These are phyloP conservation scores for Hydrolagus affinis DNA, from an alignment of 2,113 vertebrate genomes.

Conservation along the genomic window DNA sequence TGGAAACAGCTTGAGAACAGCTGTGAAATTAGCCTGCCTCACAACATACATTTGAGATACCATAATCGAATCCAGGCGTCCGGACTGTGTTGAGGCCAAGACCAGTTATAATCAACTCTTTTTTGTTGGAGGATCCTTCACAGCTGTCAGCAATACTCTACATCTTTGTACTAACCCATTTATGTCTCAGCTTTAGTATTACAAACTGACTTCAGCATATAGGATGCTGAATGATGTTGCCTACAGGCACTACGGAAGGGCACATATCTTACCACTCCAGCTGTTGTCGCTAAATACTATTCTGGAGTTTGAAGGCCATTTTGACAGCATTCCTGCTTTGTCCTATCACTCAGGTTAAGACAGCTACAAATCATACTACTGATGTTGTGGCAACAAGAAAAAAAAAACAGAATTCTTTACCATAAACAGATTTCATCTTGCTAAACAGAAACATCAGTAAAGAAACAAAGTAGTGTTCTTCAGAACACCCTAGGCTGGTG, in stretches of 20 bases:
- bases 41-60: slow-evolving; percentile 22
- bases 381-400: slow-evolving; percentile 47
- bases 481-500: slow-evolving; percentile 32
- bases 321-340: slow-evolving; percentile 50
- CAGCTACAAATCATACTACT: slow-evolving; percentile 53
- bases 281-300: slow-evolving; percentile 48
- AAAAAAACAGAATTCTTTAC: slow-evolving; percentile 41
- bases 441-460: slow-evolving; percentile 35
- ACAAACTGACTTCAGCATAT: slow-evolving; percentile 40
- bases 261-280: slow-evolving; percentile 49
- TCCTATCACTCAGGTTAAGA: slow-evolving; percentile 46
- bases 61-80: slow-evolving; percentile 34
- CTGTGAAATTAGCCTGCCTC: slow-evolving; percentile 31
- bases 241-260: slow-evolving; percentile 40
- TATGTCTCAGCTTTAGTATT: slow-evolving; percentile 33
- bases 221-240: slow-evolving; percentile 50
- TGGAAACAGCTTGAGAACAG: slow-evolving; percentile 36
- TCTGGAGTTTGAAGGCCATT: slow-evolving; percentile 50
- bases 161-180: slow-evolving; percentile 33
- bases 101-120: slow-evolving; percentile 34
- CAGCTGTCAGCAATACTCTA: slow-evolving; percentile 43
- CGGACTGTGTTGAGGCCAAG: slow-evolving; percentile 28
- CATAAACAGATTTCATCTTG: slow-evolving; percentile 43
- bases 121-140: slow-evolving; percentile 37
- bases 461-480: slow-evolving; percentile 36